phyloP scores from a whole-genome alignment of 2,797 vertebrate genomes.

The Alca torda region DNA sequence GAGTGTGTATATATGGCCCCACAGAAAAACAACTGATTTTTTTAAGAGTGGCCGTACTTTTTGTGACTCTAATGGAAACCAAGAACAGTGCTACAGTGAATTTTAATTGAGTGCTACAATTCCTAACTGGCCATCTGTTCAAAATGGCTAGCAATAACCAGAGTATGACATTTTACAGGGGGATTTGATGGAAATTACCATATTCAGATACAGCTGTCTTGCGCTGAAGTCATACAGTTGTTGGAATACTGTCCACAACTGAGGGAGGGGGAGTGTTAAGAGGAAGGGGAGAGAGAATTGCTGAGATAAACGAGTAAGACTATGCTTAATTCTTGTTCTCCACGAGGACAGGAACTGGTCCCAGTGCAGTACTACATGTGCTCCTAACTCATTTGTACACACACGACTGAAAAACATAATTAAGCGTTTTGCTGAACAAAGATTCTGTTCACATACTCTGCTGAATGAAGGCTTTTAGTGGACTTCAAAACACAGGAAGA shows the following conservation, averaged over 20 bases:
- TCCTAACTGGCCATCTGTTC: background rate
- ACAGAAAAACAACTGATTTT: background rate
- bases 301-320: background rate
- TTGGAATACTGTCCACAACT: background rate
- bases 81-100: background rate
- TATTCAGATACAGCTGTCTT: background rate
- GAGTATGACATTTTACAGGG: background rate
- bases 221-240: background rate
- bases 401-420: background rate
- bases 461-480: constrained; percentile 13
- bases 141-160: background rate
- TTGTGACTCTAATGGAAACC: background rate
- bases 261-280: background rate
- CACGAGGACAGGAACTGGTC: background rate
- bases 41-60: background rate
- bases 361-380: background rate
- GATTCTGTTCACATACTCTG: background rate
- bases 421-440: constrained; percentile 6
- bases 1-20: background rate
- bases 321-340: background rate
- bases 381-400: background rate
- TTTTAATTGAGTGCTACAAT: background rate
- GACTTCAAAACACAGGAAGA: constrained; percentile 8
- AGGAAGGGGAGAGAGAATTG: background rate
- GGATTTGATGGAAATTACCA: background rate